Conservation (phyloP, 2,797 vertebrate genomes). For the Cephalopachus bancanus region DNA sequence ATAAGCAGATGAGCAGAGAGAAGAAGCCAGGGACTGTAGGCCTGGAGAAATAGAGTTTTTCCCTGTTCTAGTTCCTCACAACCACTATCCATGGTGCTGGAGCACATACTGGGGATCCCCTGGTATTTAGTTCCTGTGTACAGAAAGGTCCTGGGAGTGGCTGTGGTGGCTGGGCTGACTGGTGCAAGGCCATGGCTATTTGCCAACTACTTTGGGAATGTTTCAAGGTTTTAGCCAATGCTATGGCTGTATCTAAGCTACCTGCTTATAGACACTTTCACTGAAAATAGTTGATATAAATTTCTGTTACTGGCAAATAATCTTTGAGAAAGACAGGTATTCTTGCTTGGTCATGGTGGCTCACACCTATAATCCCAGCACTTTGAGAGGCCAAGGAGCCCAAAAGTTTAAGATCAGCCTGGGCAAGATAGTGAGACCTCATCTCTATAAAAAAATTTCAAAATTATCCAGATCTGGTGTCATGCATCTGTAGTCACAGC, state of each 20-base stretch:
- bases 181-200: background rate
- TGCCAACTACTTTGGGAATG: background rate
- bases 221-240: background rate
- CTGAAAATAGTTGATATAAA: background rate
- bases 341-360: no score
- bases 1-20: background rate
- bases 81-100: background rate
- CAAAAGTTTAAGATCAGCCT: no score
- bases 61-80: background rate
- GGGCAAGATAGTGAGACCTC: no score
- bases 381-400: no score
- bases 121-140: background rate
- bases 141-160: background rate
- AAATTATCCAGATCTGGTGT: no score
- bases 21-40: background rate
- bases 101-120: background rate
- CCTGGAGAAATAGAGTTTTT: background rate
- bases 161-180: background rate
- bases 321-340: background rate
- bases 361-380: no score
- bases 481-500: no score
- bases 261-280: background rate
- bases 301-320: background rate
- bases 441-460: no score
- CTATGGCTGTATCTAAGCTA: background rate